Base-by-base conservation (phyloP, 2,113 vertebrate genomes). In the Merops nubicus region DNA sequence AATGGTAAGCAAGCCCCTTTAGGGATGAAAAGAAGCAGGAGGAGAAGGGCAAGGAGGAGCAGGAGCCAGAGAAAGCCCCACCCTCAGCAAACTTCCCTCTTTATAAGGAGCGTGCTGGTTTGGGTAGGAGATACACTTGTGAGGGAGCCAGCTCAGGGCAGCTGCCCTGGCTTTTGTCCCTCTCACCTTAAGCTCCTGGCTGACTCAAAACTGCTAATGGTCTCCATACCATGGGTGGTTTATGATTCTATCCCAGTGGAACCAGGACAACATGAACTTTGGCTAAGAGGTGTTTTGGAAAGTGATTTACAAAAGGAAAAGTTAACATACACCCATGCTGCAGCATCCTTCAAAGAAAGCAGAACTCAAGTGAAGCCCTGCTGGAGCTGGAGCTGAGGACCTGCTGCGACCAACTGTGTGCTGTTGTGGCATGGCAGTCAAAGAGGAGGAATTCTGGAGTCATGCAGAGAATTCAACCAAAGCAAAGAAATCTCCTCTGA, bases 401-500 rank as follows among this genome's bases (percentile, higher is more conserved):
- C 25, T 19, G 43, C 21, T 9, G 2, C 6, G 1, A 50, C 14
- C 23, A 2, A 33, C 28, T 8, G 5, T 8, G 38, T 21, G 63
- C 36, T 23, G 12, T 4, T 42, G n/a, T 0, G 3, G 73, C 3
- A 38, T 0, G 0, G 15, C 62, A n/a, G 38, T 25, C 1, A 1
- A 10, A n/a, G 23, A 59, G 25, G 22, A 75, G n/a, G 11, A 53
- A 51, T 26, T 64, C 31, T 51, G 9, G 45, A 43, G 25, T 16
- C 75, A 42, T 6, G 36, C 15, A 76, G 23, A 68, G n/a, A 83
- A 73, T 48, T 69, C 53, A 65, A 47, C 15, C 70, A 68, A 76
- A 59, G 26, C 8, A 43, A 84, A 64, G 8, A 18, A 43, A 29
- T 57, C 2, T 5, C 7, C 12, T 45, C 26, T 36, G n/a, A 22